Conservation (phyloP, 2,888 invertebrate species). For the Leptogaster cylindrica region DNA sequence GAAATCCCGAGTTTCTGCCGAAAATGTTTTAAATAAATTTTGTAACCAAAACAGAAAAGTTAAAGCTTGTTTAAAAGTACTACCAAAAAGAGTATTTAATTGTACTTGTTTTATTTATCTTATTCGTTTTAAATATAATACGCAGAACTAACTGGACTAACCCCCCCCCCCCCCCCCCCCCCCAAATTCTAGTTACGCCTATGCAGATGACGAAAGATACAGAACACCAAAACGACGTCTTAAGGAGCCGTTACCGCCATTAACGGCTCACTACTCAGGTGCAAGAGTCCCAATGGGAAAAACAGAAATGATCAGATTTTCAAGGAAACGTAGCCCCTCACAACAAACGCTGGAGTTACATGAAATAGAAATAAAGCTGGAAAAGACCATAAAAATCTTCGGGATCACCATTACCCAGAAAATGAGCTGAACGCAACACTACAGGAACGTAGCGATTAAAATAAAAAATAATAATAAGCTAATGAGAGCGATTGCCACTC, state of each 20-base stretch:
- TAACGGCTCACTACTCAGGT: background rate
- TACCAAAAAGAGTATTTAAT: no score
- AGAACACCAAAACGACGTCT: background rate
- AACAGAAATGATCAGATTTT: background rate
- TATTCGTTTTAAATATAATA: no score
- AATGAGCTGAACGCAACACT: background rate
- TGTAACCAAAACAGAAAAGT: no score
- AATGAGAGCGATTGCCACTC: background rate
- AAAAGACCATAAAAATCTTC: background rate
- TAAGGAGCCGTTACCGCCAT: background rate
- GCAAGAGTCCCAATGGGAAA: background rate
- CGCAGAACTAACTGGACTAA: no score
- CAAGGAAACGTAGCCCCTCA: background rate
- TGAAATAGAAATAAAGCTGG: background rate
- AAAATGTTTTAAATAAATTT: no score
- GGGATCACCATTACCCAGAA: background rate
- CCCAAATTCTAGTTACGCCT: no score
- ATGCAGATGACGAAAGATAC: background rate
- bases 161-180: no score
- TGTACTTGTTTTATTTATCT: no score
- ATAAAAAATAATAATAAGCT: background rate
- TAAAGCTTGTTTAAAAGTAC: no score
- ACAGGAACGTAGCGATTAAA: background rate
- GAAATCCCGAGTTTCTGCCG: no score
- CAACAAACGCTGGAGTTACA: background rate